Conservation (phyloP, 2,113 vertebrate species). For the Electrona antarctica region DNA sequence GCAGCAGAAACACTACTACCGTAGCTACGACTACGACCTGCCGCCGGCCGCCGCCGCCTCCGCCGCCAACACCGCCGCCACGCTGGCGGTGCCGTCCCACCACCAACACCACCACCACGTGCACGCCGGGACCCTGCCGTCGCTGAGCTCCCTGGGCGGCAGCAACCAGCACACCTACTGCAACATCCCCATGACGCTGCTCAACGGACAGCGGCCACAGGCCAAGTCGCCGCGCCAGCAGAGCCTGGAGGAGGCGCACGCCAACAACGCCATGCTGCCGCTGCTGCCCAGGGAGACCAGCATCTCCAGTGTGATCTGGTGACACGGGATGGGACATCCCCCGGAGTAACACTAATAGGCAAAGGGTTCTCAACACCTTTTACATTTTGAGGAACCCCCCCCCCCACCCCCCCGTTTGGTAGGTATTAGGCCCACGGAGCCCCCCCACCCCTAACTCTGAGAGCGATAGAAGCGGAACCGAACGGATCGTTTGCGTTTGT, state of each 20-base stretch:
- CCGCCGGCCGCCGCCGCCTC: conserved; percentile 48
- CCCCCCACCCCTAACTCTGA: no score
- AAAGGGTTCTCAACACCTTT: no score
- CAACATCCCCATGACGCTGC: conserved; percentile 99
- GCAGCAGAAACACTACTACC: conserved; percentile 96
- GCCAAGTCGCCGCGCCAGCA: conserved; percentile 90
- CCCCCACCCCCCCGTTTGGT: no score
- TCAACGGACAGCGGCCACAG: conserved; percentile 93
- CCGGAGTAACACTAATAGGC: no score
- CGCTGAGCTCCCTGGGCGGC: conserved; percentile 84
- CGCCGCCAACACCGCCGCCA: no score
- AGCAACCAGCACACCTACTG: conserved; percentile 98
- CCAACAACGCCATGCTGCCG: conserved; percentile 96
- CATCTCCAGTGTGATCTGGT: conserved; percentile 99
- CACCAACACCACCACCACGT: no score
- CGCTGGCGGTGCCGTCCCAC: no score
- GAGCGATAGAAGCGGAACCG: no score
- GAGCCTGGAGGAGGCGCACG: conserved; percentile 92
- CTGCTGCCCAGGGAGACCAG: conserved; percentile 96
- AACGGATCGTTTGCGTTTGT: no score
- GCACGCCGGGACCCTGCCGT: conserved; percentile 84
- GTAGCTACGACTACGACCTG: conserved; percentile 94
- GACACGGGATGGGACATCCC: conserved; percentile 69
- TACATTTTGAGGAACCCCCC: no score
- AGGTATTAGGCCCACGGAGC: no score